Conservation (phyloP, 2,888 invertebrate genomes). For the Clanis bilineata region DNA sequence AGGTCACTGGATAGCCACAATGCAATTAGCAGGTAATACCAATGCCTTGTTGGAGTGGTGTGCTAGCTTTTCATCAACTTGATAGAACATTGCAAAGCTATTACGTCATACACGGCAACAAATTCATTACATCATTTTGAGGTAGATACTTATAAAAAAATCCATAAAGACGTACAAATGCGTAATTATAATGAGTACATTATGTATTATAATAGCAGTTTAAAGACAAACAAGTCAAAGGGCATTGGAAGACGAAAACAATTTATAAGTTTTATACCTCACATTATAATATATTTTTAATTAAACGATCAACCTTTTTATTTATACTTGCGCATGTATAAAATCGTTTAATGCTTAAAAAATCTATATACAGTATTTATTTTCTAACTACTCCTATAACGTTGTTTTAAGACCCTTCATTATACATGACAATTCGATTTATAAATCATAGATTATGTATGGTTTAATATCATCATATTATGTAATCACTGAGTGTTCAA, state of each 20-base stretch:
- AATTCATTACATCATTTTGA: not conserved
- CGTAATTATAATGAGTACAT: conserved; percentile 15
- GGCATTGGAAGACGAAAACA: conserved; percentile 69
- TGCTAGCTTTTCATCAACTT: conserved; percentile 3
- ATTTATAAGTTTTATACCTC: conserved; percentile 36
- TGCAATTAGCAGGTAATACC: conserved; percentile 11
- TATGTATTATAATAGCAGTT: conserved; percentile 22
- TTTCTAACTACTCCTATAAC: conserved; percentile 60
- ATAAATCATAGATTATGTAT: conserved; percentile 13
- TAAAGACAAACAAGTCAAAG: conserved; percentile 27
- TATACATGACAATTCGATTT: conserved; percentile 36
- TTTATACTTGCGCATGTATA: conserved; percentile 60
- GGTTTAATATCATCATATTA: conserved; percentile 1
- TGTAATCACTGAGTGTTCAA: not conserved
- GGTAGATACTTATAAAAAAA: not conserved
- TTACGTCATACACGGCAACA: not conserved
- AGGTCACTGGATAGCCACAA: not conserved
- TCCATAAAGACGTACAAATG: not conserved
- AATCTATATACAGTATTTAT: conserved; percentile 64
- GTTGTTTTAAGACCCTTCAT: conserved; percentile 56
- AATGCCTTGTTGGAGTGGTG: not conserved
- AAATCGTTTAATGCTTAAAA: conserved; percentile 59
- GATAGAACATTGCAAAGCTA: not conserved
- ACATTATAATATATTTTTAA: conserved; percentile 27
- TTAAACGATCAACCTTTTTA: conserved; percentile 20